Percentiles rank a stretch among this genome's conserved stretches.
Evolutionary conservation across 2,113 vertebrate genomes (phyloP).

Genomic region (Cynoglossus semilaevis): DNA sequence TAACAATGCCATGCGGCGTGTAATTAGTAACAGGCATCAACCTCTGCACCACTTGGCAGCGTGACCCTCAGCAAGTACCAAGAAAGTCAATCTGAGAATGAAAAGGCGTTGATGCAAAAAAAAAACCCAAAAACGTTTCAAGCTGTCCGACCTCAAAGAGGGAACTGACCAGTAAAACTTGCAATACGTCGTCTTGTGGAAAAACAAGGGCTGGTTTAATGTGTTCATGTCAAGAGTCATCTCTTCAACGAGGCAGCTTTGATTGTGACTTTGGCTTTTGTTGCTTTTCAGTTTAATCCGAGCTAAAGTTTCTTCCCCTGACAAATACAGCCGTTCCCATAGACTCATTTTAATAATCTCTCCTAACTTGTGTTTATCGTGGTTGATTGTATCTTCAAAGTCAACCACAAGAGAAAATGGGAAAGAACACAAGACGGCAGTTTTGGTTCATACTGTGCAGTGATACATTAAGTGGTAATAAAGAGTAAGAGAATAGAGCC

Average conservation of each 20-base stretch:
- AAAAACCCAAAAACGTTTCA: constrained; percentile 10
- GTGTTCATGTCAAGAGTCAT: constrained; percentile 49
- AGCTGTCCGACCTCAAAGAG: constrained; percentile 40
- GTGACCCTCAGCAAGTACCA: constrained; percentile 56
- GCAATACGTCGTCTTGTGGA: constrained; percentile 28
- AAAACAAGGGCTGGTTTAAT: constrained; percentile 16
- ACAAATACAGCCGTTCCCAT: constrained; percentile 34
- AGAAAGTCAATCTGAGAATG: constrained; percentile 54
- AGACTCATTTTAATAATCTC: constrained; percentile 31
- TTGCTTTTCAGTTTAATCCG: constrained; percentile 62
- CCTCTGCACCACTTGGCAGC: constrained; percentile 44
- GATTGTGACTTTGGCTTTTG: constrained; percentile 57
- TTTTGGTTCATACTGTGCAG: too few species aligned
- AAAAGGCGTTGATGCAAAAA: constrained; percentile 22
- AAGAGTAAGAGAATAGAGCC: too few species aligned
- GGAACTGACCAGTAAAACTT: constrained; percentile 8
- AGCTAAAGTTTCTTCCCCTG: constrained; percentile 63
- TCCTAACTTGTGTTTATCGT: background rate
- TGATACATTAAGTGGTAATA: too few species aligned
- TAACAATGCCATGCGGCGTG: constrained; percentile 70
- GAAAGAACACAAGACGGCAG: background rate
- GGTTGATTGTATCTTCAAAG: too few species aligned
- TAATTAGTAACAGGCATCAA: constrained; percentile 69
- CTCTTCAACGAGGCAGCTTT: constrained; percentile 61
- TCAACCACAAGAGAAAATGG: background rate